A percentile compares a stretch with the other conserved stretches of the same genome.
These are phyloP conservation scores for Phymatocera aterrima DNA, from an alignment of 2,888 invertebrate species.

Conservation along the genomic window DNA sequence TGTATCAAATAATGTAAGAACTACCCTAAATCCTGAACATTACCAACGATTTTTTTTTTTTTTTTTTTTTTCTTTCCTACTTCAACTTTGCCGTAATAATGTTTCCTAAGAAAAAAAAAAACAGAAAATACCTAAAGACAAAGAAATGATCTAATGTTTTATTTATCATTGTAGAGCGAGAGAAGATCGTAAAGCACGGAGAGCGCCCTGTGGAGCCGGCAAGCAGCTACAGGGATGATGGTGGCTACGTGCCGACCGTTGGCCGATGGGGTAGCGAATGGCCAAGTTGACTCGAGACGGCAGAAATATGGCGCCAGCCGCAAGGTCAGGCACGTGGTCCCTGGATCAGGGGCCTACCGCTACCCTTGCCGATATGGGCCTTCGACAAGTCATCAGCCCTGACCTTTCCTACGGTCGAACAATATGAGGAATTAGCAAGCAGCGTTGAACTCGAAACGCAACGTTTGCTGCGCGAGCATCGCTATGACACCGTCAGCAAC, in stretches of 20 bases:
- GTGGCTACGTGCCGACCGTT: slow-evolving; percentile 85
- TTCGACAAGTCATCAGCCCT: slow-evolving; percentile 76
- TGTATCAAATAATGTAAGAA: no score
- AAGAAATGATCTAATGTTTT: not conserved
- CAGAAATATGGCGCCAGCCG: slow-evolving; percentile 76
- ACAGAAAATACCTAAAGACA: not conserved
- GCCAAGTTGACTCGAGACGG: slow-evolving; percentile 97
- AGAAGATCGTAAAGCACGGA: slow-evolving; percentile 73
- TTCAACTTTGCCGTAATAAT: no score
- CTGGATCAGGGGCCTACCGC: slow-evolving; percentile 83
- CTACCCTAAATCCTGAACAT: no score
- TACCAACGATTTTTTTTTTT: no score
- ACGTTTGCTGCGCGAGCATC: slow-evolving; percentile 87
- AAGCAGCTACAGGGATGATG: slow-evolving; percentile 77
- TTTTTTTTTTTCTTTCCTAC: no score
- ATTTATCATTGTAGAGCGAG: slow-evolving; percentile 73
- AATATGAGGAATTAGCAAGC: slow-evolving; percentile 88
- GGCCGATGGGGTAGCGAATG: slow-evolving; percentile 96
- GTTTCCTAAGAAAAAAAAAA: not conserved
- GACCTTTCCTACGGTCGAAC: slow-evolving; percentile 77
- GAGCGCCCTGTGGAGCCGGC: slow-evolving; percentile 76
- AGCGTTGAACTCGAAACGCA: slow-evolving; percentile 88
- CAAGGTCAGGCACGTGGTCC: slow-evolving; percentile 73
- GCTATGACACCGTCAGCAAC: slow-evolving; percentile 93
- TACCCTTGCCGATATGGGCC: slow-evolving; percentile 88